A percentile compares a stretch with the other conserved stretches of the same genome.
These are phyloP conservation scores for Sarcophaga caerulescens DNA, from an alignment of 2,888 invertebrate genomes.

Conservation along the genomic window DNA sequence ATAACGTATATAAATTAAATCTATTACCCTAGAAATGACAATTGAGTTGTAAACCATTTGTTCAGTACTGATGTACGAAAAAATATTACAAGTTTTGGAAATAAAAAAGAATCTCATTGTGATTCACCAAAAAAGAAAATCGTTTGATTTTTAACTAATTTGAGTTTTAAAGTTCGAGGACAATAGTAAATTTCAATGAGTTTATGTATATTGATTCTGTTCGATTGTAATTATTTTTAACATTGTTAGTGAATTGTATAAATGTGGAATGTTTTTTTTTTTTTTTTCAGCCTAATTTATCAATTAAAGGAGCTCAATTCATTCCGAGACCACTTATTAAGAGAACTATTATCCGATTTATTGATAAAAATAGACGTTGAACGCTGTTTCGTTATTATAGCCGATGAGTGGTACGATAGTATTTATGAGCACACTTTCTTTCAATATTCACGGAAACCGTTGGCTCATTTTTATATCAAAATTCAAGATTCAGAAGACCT, in stretches of 20 bases:
- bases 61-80: too few species aligned
- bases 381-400: constrained; percentile 78
- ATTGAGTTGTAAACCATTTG: too few species aligned
- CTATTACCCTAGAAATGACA: too few species aligned
- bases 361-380: constrained; percentile 70
- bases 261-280: too few species aligned
- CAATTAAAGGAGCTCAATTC: neutral
- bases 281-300: neutral
- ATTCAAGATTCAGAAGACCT: constrained; percentile 86
- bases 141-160: neutral
- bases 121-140: too few species aligned
- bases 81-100: too few species aligned
- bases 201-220: too few species aligned
- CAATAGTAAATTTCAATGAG: neutral
- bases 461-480: constrained; percentile 81
- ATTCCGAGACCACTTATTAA: constrained; percentile 13
- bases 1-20: too few species aligned
- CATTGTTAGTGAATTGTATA: too few species aligned
- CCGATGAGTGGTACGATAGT: constrained; percentile 74
- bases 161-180: neutral
- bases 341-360: constrained; percentile 52
- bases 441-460: constrained; percentile 65
- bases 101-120: too few species aligned
- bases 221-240: too few species aligned
- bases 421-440: constrained; percentile 74